Evolutionary conservation across 2,797 vertebrate species (phyloP), one percentile per base, ranked within the genome.

Genomic region (Mus spretus): DNA sequence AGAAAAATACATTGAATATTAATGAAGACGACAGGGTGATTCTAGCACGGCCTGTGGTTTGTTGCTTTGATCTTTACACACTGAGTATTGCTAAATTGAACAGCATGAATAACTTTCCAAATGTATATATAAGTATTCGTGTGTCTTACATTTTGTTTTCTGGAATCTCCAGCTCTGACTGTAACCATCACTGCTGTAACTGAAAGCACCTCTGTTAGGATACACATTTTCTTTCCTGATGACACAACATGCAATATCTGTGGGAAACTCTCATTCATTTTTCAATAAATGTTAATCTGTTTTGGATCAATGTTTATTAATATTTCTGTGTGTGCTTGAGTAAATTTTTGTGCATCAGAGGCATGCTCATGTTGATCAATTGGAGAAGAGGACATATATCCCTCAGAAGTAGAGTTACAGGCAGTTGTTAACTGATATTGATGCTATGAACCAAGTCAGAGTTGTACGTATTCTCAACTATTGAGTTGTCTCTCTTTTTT

Each of bases 1-100:
- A 85, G 47, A 84, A 89, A 89, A 63, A 83, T 70, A 92, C 8
- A 9, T 55, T 88, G 44, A 92, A 67, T 96, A 67, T 74, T 86
- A 93, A 74, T 28, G 17, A 63, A 81, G 22, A 8, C n/a, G 65
- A 86, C 59, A 72, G 19, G 22, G 59, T 55, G 31, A 93, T 24
- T 37, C 50, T 15, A 59, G 14, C 26, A 63, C 10, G 14, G 24
- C 11, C 3, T 63, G 59, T 37, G 82, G 22, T 63, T 94, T 74
- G 10, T 88, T 86, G n/a, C 1, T 40, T 28, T 53, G 20, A 75
- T 13, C 0, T 7, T 86, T 83, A 57, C n/a, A 59, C 75, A 61
- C 6, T 44, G 24, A 65, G 3, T 55, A 44, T 65, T 90, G 28
- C 81, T 91, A 77, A 87, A 53, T 57, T 61, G 3, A 85, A 72